Conservation (phyloP, 37 sponge, comb jelly and placozoan genomes). For the Oopsacas minuta region DNA sequence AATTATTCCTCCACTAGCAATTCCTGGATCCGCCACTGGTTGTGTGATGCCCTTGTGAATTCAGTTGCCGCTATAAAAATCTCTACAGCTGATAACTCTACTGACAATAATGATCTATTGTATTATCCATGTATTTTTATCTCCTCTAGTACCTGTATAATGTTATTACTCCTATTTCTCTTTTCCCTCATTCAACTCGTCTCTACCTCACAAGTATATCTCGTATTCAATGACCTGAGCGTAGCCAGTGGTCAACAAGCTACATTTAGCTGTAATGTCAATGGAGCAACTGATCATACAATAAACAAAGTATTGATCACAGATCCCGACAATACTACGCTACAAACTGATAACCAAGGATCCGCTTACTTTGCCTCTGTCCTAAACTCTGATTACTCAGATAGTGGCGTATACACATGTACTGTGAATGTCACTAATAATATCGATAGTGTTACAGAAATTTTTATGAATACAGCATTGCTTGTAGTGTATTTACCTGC, state of each 20-base stretch:
- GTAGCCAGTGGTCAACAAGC: neutral
- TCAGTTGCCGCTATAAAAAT: too few species aligned
- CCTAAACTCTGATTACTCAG: neutral
- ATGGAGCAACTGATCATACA: neutral
- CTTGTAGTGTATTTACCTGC: neutral
- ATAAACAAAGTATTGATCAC: neutral
- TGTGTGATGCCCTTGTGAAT: too few species aligned
- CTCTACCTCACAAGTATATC: neutral
- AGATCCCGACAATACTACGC: neutral
- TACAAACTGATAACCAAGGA: neutral
- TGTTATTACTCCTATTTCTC: neutral
- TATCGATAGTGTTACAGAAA: neutral
- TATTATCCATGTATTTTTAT: too few species aligned
- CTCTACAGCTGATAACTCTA: too few species aligned
- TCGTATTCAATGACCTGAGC: neutral
- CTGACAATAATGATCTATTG: too few species aligned
- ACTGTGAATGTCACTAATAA: neutral
- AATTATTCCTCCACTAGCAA: too few species aligned
- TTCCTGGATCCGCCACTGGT: too few species aligned
- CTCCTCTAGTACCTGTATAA: too few species aligned
- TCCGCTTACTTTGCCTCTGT: neutral
- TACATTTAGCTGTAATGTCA: neutral
- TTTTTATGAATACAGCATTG: neutral
- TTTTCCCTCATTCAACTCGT: neutral
- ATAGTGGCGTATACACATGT: neutral